Base-by-base conservation (phyloP, 2,888 invertebrate genomes). In the Chesias legatella region DNA sequence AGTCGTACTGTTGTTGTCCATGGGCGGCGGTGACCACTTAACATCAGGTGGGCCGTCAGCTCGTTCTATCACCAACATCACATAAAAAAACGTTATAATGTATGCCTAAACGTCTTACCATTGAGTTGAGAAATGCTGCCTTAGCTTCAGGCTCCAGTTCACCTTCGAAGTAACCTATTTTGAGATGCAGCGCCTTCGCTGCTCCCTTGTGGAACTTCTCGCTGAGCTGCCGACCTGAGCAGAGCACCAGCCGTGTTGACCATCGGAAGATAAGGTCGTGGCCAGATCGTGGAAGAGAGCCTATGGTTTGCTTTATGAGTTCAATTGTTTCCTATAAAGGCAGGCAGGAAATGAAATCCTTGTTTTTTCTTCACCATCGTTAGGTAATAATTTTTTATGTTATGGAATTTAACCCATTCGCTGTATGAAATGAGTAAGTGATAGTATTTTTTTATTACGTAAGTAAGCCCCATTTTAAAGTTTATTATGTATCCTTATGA, bases 171-270 rank as follows among this genome's bases (percentile, higher is more conserved):
- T 44, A 51, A 26, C 64, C 58, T 6, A 84, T 35, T 8, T 49
- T 47, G 8, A 86, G 52, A 7, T 49, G 58, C 24, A 76, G 33
- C 0, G 67, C 67, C 8, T 53, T 21, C 0, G 73, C 76, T 1
- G 63, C 56, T 6, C 58, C 63, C 1, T 41, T 27, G 6, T 42
- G 37, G 37, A 80, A 75, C 9, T 45, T 33, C 2, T 55, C 44
- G 22, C 60, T 68, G 1, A 72, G 41, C 7, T 55, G 44, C 7
- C 62, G 40, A 0, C 47, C 55, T 1, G 62, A 54, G 20, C 56
- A 66, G 24, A 86, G 32, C 29, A 79, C 69, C 9, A 88, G 58
- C 7, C 81, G 73, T 1, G 75, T 67, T 0, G 74, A 67, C 64
- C 77, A 72, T 7, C 71, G 71, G 40, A 84, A 76, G 41, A 73